phyloP scores from a whole-genome alignment of 2,797 vertebrate genomes.

The Clarias fuscus region DNA sequence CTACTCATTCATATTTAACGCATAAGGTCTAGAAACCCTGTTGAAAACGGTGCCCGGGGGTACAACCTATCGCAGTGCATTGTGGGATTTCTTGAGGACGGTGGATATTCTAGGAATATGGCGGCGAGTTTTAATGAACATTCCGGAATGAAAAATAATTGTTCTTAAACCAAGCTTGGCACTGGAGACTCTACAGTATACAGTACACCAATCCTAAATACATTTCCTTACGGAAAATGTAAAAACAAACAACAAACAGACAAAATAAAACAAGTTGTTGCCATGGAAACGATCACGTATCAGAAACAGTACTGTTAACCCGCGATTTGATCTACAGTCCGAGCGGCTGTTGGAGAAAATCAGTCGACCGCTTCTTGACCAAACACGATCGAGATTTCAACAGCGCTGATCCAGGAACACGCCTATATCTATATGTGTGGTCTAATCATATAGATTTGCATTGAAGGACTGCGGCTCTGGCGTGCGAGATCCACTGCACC shows the following conservation, averaged over 20 bases:
- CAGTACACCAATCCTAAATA: background rate
- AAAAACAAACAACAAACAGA: background rate
- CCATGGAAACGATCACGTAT: background rate
- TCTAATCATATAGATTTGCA: conserved; percentile 3
- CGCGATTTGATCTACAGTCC: background rate
- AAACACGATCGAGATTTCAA: background rate
- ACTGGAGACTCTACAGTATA: background rate
- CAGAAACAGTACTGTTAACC: background rate
- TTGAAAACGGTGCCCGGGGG: background rate
- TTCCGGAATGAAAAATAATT: background rate
- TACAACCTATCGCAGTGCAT: background rate
- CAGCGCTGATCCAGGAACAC: background rate
- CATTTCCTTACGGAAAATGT: background rate
- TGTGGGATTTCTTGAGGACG: background rate
- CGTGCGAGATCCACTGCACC: background rate
- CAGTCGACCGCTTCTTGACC: background rate
- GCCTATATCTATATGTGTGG: background rate
- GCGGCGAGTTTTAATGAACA: background rate
- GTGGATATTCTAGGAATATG: background rate
- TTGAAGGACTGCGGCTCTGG: background rate
- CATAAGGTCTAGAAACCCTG: no score
- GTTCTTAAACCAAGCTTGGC: background rate
- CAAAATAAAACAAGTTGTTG: background rate
- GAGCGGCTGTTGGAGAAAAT: background rate
- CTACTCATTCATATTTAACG: background rate